phyloP scores from a whole-genome alignment of 2,113 vertebrate genomes.

The Epinephelus moara region DNA sequence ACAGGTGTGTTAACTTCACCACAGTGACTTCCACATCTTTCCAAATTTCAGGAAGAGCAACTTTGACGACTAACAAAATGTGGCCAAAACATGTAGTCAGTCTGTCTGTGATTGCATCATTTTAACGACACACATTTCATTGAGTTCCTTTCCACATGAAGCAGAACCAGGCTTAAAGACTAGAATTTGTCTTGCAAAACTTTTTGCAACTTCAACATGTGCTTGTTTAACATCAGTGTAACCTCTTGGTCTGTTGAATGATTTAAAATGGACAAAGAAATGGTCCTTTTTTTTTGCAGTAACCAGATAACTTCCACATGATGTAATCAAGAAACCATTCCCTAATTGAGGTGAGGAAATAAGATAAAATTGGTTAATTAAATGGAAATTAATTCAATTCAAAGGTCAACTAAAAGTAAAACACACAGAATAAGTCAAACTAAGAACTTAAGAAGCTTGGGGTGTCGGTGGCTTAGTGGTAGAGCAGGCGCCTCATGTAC shows the following conservation, averaged over 20 bases:
- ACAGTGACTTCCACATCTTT: constrained; percentile 16
- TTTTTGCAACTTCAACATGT: neutral
- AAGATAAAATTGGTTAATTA: neutral
- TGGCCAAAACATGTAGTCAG: constrained; percentile 7
- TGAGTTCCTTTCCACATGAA: neutral
- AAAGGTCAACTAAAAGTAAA: neutral
- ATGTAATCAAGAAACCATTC: neutral
- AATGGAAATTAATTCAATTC: neutral
- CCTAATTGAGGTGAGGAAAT: neutral
- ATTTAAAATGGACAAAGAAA: neutral
- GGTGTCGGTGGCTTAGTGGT: no score
- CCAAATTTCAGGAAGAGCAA: constrained; percentile 21
- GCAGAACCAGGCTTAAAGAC: neutral
- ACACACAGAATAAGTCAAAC: no score
- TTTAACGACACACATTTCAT: neutral
- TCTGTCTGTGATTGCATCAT: neutral
- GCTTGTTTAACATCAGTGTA: neutral
- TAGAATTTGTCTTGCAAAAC: neutral
- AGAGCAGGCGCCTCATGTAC: no score
- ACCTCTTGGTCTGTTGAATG: neutral
- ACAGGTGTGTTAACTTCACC: constrained; percentile 46
- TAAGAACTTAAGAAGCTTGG: neutral
- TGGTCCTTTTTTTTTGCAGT: neutral
- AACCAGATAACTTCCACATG: neutral
- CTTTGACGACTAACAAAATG: constrained; percentile 21